These are phyloP conservation scores for Drosophila meridionalis DNA, from an alignment of 2,888 invertebrate genomes.

Conservation along the genomic window DNA sequence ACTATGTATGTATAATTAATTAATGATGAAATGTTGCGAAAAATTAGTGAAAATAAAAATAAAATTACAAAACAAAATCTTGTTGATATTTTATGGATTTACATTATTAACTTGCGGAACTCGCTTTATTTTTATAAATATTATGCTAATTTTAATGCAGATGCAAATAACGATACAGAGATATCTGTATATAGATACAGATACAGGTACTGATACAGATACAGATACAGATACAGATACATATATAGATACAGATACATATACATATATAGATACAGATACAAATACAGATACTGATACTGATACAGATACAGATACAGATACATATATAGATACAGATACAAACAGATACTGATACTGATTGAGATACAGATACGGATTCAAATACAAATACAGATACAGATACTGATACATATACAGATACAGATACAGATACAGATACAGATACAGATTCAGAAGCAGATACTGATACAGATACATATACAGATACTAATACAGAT, in stretches of 20 bases:
- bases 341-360: too few species aligned
- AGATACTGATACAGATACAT: too few species aligned
- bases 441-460: too few species aligned
- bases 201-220: not conserved
- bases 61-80: conserved; percentile 29
- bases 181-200: not conserved
- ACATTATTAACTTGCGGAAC: not conserved
- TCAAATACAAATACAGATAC: not conserved
- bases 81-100: not conserved
- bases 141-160: not conserved
- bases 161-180: not conserved
- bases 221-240: not conserved
- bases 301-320: not conserved
- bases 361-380: too few species aligned
- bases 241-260: not conserved
- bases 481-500: too few species aligned
- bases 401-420: not conserved
- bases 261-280: not conserved
- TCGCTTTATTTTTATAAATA: not conserved
- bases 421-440: too few species aligned
- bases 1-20: conserved; percentile 74
- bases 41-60: conserved; percentile 73
- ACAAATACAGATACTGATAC: not conserved
- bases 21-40: conserved; percentile 68
- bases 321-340: not conserved